Conservation (phyloP, 2,797 vertebrate species). For the Serranus cabrilla region DNA sequence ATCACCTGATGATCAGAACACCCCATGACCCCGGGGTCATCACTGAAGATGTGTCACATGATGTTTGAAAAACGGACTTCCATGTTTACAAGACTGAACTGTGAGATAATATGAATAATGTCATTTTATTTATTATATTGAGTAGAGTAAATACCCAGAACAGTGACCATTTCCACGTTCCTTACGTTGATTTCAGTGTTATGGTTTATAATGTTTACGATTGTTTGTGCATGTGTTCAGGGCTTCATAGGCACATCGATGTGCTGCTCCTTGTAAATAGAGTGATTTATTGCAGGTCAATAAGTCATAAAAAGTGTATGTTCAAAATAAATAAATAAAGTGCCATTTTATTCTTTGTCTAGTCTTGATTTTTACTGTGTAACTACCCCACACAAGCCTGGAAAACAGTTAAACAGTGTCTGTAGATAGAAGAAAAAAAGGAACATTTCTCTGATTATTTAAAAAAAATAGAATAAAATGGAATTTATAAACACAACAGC, state of each 20-base stretch:
- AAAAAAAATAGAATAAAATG: too few species aligned
- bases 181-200: constrained; percentile 10
- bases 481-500: too few species aligned
- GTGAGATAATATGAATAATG: constrained; percentile 5
- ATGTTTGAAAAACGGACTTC: neutral
- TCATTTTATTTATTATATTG: neutral
- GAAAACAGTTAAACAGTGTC: neutral
- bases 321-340: constrained; percentile 30
- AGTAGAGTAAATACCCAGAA: neutral
- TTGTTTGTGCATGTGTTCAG: constrained; percentile 21
- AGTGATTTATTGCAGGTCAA: constrained; percentile 76
- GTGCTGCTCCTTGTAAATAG: constrained; percentile 30
- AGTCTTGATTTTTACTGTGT: neutral
- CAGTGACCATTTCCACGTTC: constrained; percentile 40
- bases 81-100: constrained; percentile 64
- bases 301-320: constrained; percentile 49
- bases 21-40: too few species aligned
- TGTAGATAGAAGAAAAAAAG: too few species aligned
- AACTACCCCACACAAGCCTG: neutral
- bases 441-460: too few species aligned
- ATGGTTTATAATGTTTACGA: constrained; percentile 56
- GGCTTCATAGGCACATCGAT: constrained; percentile 9
- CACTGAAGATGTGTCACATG: too few species aligned
- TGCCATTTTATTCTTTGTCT: neutral
- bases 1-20: too few species aligned